Base-by-base conservation (phyloP, 2,113 vertebrate genomes). In the Sturnus vulgaris region DNA sequence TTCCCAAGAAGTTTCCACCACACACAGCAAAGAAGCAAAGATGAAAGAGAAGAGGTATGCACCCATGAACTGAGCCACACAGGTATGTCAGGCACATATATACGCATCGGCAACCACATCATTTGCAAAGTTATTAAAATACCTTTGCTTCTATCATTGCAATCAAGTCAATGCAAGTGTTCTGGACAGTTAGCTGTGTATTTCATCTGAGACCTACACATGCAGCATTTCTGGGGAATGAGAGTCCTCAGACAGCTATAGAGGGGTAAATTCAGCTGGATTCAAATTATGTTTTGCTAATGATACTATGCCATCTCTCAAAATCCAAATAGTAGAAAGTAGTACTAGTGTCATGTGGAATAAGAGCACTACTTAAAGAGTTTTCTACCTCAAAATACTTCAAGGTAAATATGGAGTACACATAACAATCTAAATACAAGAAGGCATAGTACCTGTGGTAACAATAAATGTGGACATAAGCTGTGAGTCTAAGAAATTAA, bases 81-180 rank as follows among this genome's bases (percentile, higher is more conserved):
- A 79, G 39, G 42, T 70, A 70, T 44, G 68, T 70, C 71, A 92
- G 68, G 79, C 35, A 22, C 35, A 82, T 20, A 55, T 8, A 42
- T 21, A 63, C 4, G 4, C 33, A 77, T 4, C 6, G 5, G 50
- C 33, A 95, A 93, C 87, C 87, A 77, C 82, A 70, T 17, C 21
- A 85, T 77, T 95, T 94, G 55, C 59, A 44, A 80, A 93, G 75
- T 81, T 93, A 91, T 81, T 89, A 83, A 91, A 96, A 77, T 52
- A 63, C n/a, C 28, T 91, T 87, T 83, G 47, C 81, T 63, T 79
- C 65, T 55, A 37, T 61, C 44, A 55, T 9, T 59, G 66, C 42
- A 47, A 56, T 92, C 90, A 88, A 92, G 87, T 75, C 37, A 78
- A 14, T 64, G 49, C 73, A 79, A 85, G 46, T 33, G 21, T 22